These are phyloP conservation scores for Orycteropus afer DNA, from an alignment of 2,113 vertebrate species.

Conservation along the genomic window DNA sequence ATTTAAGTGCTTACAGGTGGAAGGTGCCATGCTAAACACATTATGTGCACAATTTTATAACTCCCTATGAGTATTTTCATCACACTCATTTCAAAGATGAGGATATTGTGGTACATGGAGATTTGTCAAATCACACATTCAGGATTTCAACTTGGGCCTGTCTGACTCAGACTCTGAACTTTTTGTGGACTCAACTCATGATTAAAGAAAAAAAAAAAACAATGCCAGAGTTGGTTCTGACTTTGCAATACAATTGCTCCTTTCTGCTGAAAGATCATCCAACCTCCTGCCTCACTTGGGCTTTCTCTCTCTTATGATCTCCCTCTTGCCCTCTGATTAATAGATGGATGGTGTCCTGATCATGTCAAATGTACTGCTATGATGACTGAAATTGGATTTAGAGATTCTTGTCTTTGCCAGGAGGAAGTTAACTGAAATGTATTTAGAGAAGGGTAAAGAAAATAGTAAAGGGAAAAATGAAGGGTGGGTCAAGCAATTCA, in stretches of 20 bases:
- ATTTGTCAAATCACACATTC: too few species aligned
- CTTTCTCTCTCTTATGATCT: background rate
- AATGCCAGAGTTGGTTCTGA: too few species aligned
- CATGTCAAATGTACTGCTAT: background rate
- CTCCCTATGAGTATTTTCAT: background rate
- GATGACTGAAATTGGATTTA: background rate
- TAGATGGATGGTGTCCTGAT: background rate
- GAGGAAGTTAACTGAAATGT: background rate
- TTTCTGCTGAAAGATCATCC: background rate
- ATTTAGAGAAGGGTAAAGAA: background rate
- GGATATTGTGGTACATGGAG: background rate
- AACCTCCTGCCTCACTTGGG: too few species aligned
- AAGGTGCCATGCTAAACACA: background rate
- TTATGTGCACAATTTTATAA: background rate
- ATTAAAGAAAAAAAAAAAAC: too few species aligned
- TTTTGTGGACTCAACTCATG: too few species aligned
- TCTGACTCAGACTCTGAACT: background rate
- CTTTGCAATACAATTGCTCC: too few species aligned
- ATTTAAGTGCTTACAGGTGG: background rate
- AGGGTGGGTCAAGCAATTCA: background rate
- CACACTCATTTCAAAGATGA: background rate
- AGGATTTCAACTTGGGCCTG: background rate
- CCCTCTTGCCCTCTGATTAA: background rate
- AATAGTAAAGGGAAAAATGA: background rate
- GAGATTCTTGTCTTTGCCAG: background rate